Conservation (phyloP, 2,113 vertebrate species). For the Cochlearius cochlearius region DNA sequence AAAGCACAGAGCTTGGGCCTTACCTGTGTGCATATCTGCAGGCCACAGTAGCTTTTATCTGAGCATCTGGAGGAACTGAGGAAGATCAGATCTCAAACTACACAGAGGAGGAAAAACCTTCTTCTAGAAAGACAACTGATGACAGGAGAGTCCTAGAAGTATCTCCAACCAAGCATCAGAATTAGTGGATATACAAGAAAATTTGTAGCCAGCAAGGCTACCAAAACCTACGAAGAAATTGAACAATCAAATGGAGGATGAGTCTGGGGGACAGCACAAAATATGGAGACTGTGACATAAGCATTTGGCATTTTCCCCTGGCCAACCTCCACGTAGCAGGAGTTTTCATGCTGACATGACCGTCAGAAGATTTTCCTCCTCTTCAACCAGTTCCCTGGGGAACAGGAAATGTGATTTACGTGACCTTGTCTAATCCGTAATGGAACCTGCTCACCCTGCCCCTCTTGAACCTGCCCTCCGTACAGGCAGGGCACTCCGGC, state of each 20-base stretch:
- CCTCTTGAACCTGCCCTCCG: background rate
- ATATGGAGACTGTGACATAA: accelerated
- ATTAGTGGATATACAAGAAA: background rate
- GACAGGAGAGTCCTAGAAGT: background rate
- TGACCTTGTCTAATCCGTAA: background rate
- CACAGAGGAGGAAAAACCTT: background rate
- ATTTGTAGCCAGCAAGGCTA: background rate
- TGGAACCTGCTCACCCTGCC: accelerated
- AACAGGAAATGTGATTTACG: background rate
- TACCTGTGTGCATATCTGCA: background rate
- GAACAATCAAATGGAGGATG: accelerated
- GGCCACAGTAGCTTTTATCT: background rate
- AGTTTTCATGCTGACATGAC: background rate
- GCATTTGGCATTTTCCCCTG: background rate
- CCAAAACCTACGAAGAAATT: background rate
- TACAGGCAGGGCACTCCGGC: accelerated
- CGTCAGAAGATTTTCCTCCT: background rate
- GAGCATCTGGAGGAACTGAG: background rate
- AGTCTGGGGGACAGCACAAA: background rate
- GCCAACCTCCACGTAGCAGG: accelerated
- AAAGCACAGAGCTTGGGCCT: background rate
- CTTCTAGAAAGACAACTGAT: background rate
- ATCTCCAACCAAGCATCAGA: background rate
- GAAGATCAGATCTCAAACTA: background rate
- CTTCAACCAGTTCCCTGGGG: background rate